Base-by-base conservation (phyloP, 92 coral and sea anemone genomes). In the Muricea muricata region DNA sequence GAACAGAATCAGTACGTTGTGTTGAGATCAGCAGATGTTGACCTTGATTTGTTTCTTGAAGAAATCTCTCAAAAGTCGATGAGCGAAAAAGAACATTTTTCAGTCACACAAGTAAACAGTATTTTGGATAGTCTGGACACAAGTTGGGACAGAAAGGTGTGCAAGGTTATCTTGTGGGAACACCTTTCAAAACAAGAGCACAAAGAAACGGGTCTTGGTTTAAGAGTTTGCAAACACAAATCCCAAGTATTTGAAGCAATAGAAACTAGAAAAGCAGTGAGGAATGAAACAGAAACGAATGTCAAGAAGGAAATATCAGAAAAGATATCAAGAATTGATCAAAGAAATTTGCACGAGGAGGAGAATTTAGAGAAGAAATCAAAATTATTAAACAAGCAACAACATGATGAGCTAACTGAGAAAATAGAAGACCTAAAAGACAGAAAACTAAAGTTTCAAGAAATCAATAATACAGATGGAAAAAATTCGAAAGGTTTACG, bases 81-180 rank as follows among this genome's bases (percentile, higher is more conserved):
- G n/a, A 35, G 46, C 23, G 82, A 58, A 28, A 50, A 58, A 37
- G 79, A 40, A 63, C 77, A 56, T 81, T 63, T 81, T 50, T 61
- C 86, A 47, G 60, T 56, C 72, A 65, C 72, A 63, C 79, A 66
- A 69, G 78, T 83, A 57, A 83, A 70, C 50, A 50, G 66, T 70
- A 68, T 83, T 58, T 76, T 83, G 67, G 73, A 83, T 42, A 83
- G 87, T 55, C 67, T 83, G 35, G 87, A 72, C 67, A 83, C 80
- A 58, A 42, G 33, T 54, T 83, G 87, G 87, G 80, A 83, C 81
- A 83, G 67, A 56, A 83, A 83, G 41, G 71, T 50, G 52, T 67
- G 65, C 18, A 83, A 83, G 41, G 87, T 83, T 71, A 61, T 73
- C 71, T 30, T 83, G 15, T 66, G 87, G 42, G 56, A 61, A 46